Evolutionary conservation across 2,113 vertebrate genomes (phyloP).

Genomic region (Hippopotamus amphibius): DNA sequence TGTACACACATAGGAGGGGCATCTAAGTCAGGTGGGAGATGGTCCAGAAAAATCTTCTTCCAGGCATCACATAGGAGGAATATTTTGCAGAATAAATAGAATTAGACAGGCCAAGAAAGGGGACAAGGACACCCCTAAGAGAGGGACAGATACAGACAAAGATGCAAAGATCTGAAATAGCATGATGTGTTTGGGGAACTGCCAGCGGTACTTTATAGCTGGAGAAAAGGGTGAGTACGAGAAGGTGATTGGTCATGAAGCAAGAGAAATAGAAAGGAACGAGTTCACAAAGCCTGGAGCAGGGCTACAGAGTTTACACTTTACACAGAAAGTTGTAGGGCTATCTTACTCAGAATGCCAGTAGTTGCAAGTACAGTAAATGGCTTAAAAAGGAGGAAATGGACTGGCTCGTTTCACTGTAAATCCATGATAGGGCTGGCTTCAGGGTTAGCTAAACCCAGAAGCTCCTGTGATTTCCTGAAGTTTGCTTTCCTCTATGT

Average conservation of each 20-base stretch:
- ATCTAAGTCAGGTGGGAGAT: background rate
- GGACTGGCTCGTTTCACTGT: background rate
- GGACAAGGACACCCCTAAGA: background rate
- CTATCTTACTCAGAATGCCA: background rate
- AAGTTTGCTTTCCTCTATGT: background rate
- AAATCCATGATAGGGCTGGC: background rate
- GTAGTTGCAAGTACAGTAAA: background rate
- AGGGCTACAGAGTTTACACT: background rate
- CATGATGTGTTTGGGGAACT: background rate
- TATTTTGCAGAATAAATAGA: background rate
- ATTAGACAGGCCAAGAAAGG: background rate
- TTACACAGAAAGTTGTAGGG: background rate
- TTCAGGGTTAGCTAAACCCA: background rate
- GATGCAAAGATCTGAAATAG: background rate
- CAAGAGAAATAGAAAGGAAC: background rate
- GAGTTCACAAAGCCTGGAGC: background rate
- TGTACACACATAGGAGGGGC: rapidly evolving
- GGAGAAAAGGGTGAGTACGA: background rate
- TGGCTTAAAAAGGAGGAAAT: background rate
- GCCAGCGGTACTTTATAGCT: background rate
- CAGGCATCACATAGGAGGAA: background rate
- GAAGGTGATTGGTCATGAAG: background rate
- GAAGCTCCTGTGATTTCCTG: background rate
- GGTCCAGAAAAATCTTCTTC: background rate
- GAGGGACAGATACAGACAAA: background rate